Conservation (phyloP, 2,797 vertebrate species). For the Clarias pachynema region DNA sequence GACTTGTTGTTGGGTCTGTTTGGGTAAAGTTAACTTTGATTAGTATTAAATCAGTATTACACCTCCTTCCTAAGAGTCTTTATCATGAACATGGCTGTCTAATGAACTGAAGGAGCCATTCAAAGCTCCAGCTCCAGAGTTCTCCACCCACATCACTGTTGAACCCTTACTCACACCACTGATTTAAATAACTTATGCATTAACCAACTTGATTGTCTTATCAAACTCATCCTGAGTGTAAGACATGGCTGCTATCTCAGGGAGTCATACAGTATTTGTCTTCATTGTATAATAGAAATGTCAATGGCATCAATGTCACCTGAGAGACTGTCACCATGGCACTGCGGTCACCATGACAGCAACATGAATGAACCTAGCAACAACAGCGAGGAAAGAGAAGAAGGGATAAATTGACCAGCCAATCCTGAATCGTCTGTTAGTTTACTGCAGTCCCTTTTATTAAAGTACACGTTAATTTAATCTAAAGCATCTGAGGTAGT, state of each 20-base stretch:
- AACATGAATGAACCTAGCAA: slow-evolving; percentile 30
- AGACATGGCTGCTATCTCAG: background rate
- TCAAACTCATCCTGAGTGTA: background rate
- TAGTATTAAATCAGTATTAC: no score
- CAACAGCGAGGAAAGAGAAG: slow-evolving; percentile 18
- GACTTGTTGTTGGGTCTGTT: background rate
- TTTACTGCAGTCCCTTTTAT: background rate
- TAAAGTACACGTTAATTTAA: background rate
- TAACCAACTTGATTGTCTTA: background rate
- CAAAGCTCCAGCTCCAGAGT: background rate
- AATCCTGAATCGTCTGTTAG: background rate
- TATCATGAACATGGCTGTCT: background rate
- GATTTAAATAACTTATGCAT: background rate
- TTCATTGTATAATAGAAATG: background rate
- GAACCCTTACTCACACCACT: background rate
- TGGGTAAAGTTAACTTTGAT: no score
- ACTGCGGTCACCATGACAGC: background rate
- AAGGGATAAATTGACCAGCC: background rate
- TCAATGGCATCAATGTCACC: slow-evolving; percentile 28
- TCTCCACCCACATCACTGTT: background rate
- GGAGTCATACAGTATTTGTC: background rate
- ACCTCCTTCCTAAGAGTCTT: background rate
- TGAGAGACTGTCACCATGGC: slow-evolving; percentile 10
- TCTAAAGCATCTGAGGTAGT: background rate
- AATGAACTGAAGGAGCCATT: background rate